Base-by-base conservation (phyloP, 2,797 vertebrate species). In the Setipinna tenuifilis region DNA sequence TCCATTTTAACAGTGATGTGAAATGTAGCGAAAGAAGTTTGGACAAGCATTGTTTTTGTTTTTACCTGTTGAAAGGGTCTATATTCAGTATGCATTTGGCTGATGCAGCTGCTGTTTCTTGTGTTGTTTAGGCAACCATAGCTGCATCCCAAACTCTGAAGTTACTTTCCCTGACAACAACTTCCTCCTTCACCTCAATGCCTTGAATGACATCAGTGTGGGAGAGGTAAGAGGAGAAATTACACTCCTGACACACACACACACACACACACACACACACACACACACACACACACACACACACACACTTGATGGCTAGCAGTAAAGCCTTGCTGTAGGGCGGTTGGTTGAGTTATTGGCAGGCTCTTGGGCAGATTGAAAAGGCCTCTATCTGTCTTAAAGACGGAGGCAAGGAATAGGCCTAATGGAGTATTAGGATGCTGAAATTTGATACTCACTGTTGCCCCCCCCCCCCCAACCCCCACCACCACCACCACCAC, bases 161-260 rank as follows among this genome's bases (percentile, higher is more conserved):
- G 97, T 96, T 0, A 97, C 97, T 19, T 99, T 99, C 92, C 98
- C 98, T 0, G 96, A 98, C 87, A 99, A 97, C 94, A 99, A 98
- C 90, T 98, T 97, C 92, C 95, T 97, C 86, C 96, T 99, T 85
- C 98, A 99, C 90, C 96, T 99, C 90, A 95, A 94, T 0, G 97
- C 98, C 84, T 94, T 99, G 84, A 93, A 95, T 91, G 98, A 99
- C 92, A 98, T 99, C 85, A 91, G 91, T 89, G 95, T 96, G 71
- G 98, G 98, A 92, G 98, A 99, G 98, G 98, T 99, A 93, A 96
- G 96, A 83, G 81, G 89, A 91, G 87, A 25, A 78, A 54, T 54
- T 54, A 54, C 50, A 9, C 50, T 54, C 9, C 9, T 54, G 50
- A 75, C 28, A 35, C 31, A 17, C 31, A 19, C 28, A 35, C 65